Conservation (phyloP, 2,113 vertebrate species). For the Oreochromis tanganicae region DNA sequence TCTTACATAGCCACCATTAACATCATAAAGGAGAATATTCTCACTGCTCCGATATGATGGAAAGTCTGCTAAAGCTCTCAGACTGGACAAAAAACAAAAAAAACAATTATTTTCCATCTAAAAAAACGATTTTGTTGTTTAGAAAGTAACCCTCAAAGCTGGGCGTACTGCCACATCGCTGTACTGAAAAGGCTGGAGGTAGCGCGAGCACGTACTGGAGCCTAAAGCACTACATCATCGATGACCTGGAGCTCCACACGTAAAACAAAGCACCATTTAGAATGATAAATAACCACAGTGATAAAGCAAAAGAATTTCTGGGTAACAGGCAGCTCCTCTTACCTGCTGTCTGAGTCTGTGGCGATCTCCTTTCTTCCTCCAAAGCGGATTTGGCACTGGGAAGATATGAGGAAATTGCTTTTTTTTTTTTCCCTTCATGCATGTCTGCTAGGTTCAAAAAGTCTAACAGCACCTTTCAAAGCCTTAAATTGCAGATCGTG, state of each 20-base stretch:
- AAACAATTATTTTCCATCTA: not conserved
- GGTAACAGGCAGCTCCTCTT: slow-evolving; percentile 11
- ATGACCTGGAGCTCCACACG: not conserved
- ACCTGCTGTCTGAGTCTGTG: slow-evolving; percentile 98
- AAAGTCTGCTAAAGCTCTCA: not conserved
- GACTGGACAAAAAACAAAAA: not conserved
- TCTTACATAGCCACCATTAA: not conserved
- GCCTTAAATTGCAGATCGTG: not conserved
- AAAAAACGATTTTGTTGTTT: not conserved
- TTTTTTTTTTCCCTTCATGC: not conserved
- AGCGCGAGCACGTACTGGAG: not conserved
- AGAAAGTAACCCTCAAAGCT: not conserved
- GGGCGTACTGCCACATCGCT: not conserved
- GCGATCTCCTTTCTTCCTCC: slow-evolving; percentile 98
- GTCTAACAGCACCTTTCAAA: not conserved
- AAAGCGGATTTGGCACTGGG: slow-evolving; percentile 97
- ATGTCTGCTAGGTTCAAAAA: not conserved
- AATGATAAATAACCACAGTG: not conserved
- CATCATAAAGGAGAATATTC: not conserved
- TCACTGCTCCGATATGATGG: not conserved
- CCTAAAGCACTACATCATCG: not conserved
- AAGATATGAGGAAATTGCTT: slow-evolving; percentile 5
- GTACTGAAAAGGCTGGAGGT: not conserved
- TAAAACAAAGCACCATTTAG: not conserved
- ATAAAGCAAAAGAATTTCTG: not conserved